Base-by-base conservation (phyloP, 2,113 vertebrate species). In the Pelvicachromis taeniatus region DNA sequence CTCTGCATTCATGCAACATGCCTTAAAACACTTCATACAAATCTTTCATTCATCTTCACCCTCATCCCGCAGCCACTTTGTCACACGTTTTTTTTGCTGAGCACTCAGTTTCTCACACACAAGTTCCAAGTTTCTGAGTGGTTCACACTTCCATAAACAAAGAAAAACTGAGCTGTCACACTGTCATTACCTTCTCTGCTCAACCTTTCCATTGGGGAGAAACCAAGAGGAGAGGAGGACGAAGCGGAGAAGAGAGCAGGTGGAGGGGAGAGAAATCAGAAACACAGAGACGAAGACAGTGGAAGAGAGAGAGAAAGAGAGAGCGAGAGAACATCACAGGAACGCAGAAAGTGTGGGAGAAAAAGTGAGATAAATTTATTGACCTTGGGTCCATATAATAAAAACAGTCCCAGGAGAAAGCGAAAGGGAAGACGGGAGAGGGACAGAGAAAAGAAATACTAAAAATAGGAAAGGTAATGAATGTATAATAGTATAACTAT, bases 171-270 rank as follows among this genome's bases (percentile, higher is more conserved):
- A 75, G 11, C 12, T 26, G 59, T 90, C 86, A 83, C 79, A 82
- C 68, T 8, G 73, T 82, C 55, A 83, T 95, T 95, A 95, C 93
- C 95, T 95, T 94, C 55, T 45, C 55, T 42, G 92, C 81, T 95
- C 90, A 94, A 92, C 87, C 86, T 90, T 91, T 90, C 95, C 92
- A 86, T 88, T 93, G 91, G 83, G 91, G 87, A 92, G 83, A 94
- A 92, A 95, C 85, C 78, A 13, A 92, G 86, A 88, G 84, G 89
- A 89, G 68, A 82, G 82, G 84, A 91, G 85, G 89, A 86, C 53
- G 80, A 83, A 86, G 91, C 42, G 9, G 63, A 87, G 81, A 68
- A 83, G 56, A 87, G 35, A 81, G 77, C 81, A 45, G 87, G 87
- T 55, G 63, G 77, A 55, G 31, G 56, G 59, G 8, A 23, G 40